A percentile compares a stretch with the other conserved stretches of the same genome.
Conservation (phyloP, 2,113 vertebrate species). For the Chauna torquata region DNA sequence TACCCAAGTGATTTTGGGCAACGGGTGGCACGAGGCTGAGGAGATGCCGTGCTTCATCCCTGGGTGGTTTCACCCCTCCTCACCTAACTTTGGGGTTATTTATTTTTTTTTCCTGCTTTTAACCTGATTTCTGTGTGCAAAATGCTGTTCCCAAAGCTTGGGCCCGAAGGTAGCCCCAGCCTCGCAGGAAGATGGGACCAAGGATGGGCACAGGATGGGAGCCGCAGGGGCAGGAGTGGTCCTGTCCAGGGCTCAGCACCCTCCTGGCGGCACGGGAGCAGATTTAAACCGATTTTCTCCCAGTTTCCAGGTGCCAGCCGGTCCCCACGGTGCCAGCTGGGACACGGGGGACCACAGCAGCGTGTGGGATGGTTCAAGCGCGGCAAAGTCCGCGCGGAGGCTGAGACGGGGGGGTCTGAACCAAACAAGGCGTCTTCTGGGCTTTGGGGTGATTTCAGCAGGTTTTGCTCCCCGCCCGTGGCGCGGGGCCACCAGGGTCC, state of each 20-base stretch:
- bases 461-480: not conserved
- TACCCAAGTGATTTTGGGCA: not conserved
- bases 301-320: not conserved
- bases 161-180: not conserved
- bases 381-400: not conserved
- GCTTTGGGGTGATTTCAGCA: not conserved
- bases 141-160: not conserved
- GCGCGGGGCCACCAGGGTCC: not conserved
- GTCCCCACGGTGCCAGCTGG: not conserved
- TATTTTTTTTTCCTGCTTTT: not conserved
- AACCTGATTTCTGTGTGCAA: not conserved
- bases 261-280: fast-evolving
- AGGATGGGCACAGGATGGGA: too few relatives aligned
- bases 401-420: not conserved
- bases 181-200: not conserved
- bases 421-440: not conserved
- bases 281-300: not conserved
- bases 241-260: not conserved
- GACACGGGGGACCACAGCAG: not conserved
- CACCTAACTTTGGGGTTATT: not conserved
- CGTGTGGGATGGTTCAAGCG: not conserved
- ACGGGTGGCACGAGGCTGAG: too few relatives aligned
- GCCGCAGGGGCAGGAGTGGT: not conserved
- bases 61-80: too few relatives aligned
- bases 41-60: not conserved